Base-by-base conservation (phyloP, 2,888 invertebrate species). In the Cetonia aurata region DNA sequence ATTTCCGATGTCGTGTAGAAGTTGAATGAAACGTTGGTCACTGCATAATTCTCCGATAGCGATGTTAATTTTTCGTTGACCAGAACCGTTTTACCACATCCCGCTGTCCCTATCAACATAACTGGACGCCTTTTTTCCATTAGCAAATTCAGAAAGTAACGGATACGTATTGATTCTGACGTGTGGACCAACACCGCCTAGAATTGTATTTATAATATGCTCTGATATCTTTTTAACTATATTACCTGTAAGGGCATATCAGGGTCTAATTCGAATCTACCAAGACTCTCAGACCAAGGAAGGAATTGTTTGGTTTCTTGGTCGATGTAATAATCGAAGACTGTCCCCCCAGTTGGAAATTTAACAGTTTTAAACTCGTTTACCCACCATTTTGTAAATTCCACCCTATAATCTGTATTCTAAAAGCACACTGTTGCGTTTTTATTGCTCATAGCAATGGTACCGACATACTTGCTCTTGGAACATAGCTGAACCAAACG, bases 331-430 rank as follows among this genome's bases (percentile, higher is more conserved):
- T 93, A 98, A 86, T 98, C 98, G 81, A 98, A 98, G 6, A 98
- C 96, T 0, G 96, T 96, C 3, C 96, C 97, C 70, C 93, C 93
- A 65, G 90, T 77, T 1, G 98, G 98, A 83, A 97, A 98, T 84
- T 96, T 96, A 1, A 98, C 89, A 25, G 92, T 93, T 85, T 98
- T 98, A 84, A 98, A 98, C 84, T 98, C 98, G 80, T 95, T 96
- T 12, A 92, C 87, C 96, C 97, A 98, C 98, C 98, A 98, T 87
- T 98, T 98, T 52, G 96, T 95, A 83, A 97, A 98, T 84, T 98
- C 92, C 71, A 91, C 88, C 78, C 92, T 86, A 81, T 91, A 92
- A 83, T 92, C 92, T 74, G 91, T 88, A 72, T 88, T 78, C 84
- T 85, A 67, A 73, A 80, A 81, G 67, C 10, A 15, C 6, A 53